Evolutionary conservation across 1,140 invertebrate genomes (phyloP), one percentile per base, ranked within the genome.

Genomic region (Macrosteles quadrilineatus): DNA sequence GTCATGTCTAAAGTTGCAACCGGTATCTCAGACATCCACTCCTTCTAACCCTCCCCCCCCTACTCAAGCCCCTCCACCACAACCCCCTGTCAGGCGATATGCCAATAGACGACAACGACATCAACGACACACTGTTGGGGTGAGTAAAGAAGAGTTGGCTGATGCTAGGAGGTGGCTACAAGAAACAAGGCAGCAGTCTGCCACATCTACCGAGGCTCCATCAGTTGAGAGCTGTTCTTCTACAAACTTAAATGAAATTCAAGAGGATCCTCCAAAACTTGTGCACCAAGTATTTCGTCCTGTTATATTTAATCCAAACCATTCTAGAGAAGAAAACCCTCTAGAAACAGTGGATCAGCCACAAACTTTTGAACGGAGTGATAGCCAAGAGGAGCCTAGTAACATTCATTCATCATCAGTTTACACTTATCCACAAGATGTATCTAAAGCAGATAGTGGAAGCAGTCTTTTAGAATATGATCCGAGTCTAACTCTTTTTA

Each of bases 121-220:
- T 31, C 85, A 86, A 32, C 83, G 92, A 1, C 90, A 94, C 75
- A 94, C 92, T 0, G 90, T 94, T 2, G 91, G 90, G 19, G 92
- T 94, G 1, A 92, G 88, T 2, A 82, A 85, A 1, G 91, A 93
- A 76, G 92, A 94, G 74, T 78, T 94, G 27, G 90, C 87, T 0
- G 85, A 88, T 71, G 92, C 92, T 0, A 83, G 91, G 50, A 85
- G 87, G 64, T 86, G 91, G 75, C 84, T 93, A 45, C 87, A 91
- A 74, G 84, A 90, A 71, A 86, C 88, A 75, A 27, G 53, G 14
- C 53, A 23, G 40, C 30, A 57, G 29, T 47, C n/a, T 9, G 31
- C 14, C 17, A 53, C 57, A 63, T 14, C 4, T 36, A 70, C 47
- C 3, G 47, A 50, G 21, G 14, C 4, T 36, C 4, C 47, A 11